Evolutionary conservation across 2,888 invertebrate species (phyloP).

Genomic region (Stramonita haemastoma): DNA sequence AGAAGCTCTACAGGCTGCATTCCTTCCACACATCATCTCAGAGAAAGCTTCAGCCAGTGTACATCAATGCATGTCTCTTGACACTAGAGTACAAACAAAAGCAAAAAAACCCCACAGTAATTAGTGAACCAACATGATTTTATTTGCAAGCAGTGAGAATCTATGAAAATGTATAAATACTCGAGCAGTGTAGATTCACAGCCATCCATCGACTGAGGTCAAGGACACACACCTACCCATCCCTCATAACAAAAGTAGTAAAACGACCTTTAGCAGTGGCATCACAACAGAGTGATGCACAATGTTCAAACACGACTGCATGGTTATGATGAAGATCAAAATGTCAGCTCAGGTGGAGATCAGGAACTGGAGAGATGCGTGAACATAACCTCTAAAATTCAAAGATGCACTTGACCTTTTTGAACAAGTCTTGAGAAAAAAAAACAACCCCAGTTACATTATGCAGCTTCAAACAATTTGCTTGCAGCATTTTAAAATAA

Average conservation of each 20-base stretch:
- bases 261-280: background rate
- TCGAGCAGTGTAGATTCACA: background rate
- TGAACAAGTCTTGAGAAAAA: no score
- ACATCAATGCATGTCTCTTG: no score
- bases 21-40: no score
- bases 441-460: no score
- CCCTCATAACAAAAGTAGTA: background rate
- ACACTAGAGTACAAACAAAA: no score
- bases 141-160: constrained; percentile 8
- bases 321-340: background rate
- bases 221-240: background rate
- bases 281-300: background rate
- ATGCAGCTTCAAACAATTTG: no score
- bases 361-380: background rate
- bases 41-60: no score
- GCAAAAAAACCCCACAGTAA: no score
- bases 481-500: no score
- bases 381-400: no score
- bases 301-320: background rate
- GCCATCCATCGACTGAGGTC: background rate
- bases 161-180: background rate
- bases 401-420: no score
- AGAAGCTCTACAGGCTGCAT: no score
- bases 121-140: background rate
- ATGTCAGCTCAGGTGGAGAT: background rate